Evolutionary conservation across 1,140 invertebrate species (phyloP).

Genomic region (Harlomillsia oculata): DNA sequence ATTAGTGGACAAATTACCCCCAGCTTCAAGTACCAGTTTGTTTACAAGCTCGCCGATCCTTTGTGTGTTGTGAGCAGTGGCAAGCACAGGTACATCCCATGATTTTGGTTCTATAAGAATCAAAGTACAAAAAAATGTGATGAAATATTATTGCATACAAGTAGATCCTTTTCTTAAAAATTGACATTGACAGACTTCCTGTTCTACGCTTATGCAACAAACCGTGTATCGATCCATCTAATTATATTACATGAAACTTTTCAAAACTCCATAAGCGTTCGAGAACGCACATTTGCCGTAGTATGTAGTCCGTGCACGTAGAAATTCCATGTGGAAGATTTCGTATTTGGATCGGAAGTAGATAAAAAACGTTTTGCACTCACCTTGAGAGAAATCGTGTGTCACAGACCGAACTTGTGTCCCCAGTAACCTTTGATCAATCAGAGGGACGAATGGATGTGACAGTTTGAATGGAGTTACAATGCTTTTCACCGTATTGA

Average conservation of each 20-base stretch:
- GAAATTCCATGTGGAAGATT: no score
- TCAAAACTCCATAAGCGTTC: not conserved
- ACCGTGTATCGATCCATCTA: not conserved
- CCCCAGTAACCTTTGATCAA: slow-evolving; percentile 10
- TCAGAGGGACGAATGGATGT: slow-evolving; percentile 20
- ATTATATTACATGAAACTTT: not conserved
- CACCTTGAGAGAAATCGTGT: no score
- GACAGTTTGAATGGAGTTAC: slow-evolving; percentile 22
- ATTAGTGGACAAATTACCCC: not conserved
- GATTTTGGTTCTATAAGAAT: not conserved
- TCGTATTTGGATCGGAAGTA: not conserved
- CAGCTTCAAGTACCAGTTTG: not conserved
- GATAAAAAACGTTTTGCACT: not conserved
- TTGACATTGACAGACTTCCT: not conserved
- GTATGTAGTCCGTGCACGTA: no score
- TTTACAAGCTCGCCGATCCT: not conserved
- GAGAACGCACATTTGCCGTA: not conserved
- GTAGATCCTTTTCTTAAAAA: not conserved
- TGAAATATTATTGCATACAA: not conserved
- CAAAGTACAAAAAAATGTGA: not conserved
- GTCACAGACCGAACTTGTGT: not conserved
- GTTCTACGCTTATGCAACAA: not conserved
- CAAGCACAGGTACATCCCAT: slow-evolving; percentile 3
- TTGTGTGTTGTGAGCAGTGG: slow-evolving; percentile 15
- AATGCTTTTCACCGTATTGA: slow-evolving; percentile 20